Conservation (phyloP, 1,140 invertebrate species). For the Leptopilina boulardi region DNA sequence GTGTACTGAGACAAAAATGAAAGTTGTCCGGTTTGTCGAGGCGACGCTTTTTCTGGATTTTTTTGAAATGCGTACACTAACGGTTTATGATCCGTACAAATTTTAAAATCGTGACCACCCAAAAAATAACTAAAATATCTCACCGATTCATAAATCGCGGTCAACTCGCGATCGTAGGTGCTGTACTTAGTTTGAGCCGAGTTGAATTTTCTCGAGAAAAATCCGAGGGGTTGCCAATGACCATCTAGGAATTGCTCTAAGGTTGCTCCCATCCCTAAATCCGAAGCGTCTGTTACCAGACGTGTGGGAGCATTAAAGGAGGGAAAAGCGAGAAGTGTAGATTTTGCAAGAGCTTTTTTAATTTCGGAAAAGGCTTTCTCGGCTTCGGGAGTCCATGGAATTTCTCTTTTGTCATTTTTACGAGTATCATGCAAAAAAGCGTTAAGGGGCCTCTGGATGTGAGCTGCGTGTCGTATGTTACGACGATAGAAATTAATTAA, state of each 20-base stretch:
- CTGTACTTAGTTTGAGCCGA: constrained; percentile 37
- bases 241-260: constrained; percentile 1
- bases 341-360: not conserved
- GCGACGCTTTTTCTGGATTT: constrained; percentile 36
- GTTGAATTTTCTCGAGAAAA: constrained; percentile 36
- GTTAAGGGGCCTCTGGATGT: constrained; percentile 16
- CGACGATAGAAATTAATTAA: constrained; percentile 41
- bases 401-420: not conserved
- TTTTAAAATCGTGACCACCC: not conserved
- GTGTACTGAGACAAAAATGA: constrained; percentile 69
- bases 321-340: constrained; percentile 19
- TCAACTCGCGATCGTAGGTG: constrained; percentile 36
- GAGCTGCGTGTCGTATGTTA: not conserved
- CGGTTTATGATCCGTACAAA: constrained; percentile 37
- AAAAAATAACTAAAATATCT: constrained; percentile 33
- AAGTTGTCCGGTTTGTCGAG: constrained; percentile 58
- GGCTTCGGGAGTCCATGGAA: constrained; percentile 11
- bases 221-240: constrained; percentile 26
- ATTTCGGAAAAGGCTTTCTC: not conserved
- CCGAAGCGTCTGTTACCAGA: constrained; percentile 21
- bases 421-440: not conserved
- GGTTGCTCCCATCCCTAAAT: not conserved
- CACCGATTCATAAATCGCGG: constrained; percentile 28
- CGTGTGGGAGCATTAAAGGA: not conserved
- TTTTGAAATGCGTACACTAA: constrained; percentile 34